These are phyloP conservation scores for Numida meleagris DNA, from an alignment of 2,113 vertebrate species.

Conservation along the genomic window DNA sequence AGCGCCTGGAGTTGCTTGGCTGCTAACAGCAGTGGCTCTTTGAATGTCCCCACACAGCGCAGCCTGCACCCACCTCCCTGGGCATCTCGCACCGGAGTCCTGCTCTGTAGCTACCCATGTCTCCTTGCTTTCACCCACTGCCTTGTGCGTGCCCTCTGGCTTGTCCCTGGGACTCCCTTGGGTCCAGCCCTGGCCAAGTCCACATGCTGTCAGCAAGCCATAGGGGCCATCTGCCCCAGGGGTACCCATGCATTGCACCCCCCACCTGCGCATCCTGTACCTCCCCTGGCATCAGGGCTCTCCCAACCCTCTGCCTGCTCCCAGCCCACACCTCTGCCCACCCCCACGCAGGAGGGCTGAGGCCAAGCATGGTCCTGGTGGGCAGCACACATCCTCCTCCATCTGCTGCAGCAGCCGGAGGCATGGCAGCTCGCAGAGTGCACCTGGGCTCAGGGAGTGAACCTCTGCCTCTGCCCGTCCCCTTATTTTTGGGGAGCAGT, in stretches of 20 bases:
- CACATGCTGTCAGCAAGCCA: neutral
- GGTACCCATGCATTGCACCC: too few species aligned
- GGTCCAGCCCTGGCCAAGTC: neutral
- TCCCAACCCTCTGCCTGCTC: neutral
- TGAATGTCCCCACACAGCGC: neutral
- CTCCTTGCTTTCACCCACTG: neutral
- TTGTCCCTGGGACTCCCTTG: neutral
- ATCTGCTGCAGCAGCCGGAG: neutral
- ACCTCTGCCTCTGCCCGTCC: neutral
- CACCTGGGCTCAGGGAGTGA: neutral
- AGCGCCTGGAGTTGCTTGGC: neutral
- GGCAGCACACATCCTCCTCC: neutral
- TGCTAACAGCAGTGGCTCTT: neutral
- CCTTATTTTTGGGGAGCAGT: neutral
- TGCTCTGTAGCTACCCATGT: accelerated
- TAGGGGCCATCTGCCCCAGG: neutral
- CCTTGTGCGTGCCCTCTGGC: neutral
- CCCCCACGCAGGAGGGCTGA: neutral
- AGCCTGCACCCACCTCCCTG: neutral
- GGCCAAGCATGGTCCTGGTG: neutral
- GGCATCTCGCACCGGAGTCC: accelerated
- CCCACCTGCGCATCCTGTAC: neutral
- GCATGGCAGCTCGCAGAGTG: neutral
- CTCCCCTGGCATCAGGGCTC: neutral
- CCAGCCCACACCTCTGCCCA: neutral